Conservation (phyloP, 2,797 vertebrate species). For the Sebastes glaucus region DNA sequence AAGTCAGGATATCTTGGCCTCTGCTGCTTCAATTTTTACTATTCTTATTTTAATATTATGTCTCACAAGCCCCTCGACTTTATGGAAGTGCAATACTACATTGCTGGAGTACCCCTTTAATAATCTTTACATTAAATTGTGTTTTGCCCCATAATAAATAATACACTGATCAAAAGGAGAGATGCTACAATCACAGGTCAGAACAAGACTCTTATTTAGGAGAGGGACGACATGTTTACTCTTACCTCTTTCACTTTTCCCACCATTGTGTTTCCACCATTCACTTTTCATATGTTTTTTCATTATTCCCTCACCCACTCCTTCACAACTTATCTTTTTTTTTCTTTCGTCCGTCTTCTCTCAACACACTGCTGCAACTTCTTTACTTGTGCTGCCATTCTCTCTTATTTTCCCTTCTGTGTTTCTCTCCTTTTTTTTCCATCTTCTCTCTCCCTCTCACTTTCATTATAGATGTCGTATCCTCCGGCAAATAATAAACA, state of each 20-base stretch:
- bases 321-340: background rate
- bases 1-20: no score
- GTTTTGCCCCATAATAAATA: background rate
- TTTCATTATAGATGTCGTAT: constrained; percentile 37
- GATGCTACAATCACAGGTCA: no score
- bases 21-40: no score
- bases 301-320: background rate
- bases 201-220: background rate
- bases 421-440: background rate
- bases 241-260: background rate
- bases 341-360: background rate
- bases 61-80: no score
- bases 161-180: background rate
- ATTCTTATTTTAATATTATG: no score
- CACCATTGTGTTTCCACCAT: background rate
- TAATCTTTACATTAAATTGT: background rate
- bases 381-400: background rate
- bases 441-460: background rate
- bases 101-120: background rate
- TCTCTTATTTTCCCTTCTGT: background rate
- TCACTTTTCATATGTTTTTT: background rate
- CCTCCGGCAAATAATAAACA: constrained; percentile 63
- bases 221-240: background rate
- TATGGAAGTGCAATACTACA: no score
- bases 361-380: background rate